These are phyloP conservation scores for Nylanderia fulva DNA, from an alignment of 1,140 invertebrate species.

Conservation along the genomic window DNA sequence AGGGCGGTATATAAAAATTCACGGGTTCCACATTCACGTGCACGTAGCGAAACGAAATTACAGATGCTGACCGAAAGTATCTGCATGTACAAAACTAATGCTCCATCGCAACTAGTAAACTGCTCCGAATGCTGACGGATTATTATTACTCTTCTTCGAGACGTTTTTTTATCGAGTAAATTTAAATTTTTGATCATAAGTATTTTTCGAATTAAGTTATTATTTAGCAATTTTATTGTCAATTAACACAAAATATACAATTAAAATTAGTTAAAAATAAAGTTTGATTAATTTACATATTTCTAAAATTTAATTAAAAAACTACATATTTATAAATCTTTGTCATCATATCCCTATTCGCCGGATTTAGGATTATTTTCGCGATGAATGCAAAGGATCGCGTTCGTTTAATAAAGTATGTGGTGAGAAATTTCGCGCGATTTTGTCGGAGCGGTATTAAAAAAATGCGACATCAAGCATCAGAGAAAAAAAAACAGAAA, in stretches of 20 bases:
- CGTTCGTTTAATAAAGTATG: neutral
- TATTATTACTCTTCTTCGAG: neutral
- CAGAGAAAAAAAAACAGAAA: neutral
- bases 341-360: neutral
- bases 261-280: neutral
- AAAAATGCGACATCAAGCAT: conserved; percentile 60
- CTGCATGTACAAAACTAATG: neutral
- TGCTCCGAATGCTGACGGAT: neutral
- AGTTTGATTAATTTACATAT: neutral
- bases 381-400: neutral
- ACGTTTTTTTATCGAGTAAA: neutral
- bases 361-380: conserved; percentile 29
- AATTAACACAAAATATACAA: neutral
- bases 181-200: neutral
- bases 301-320: neutral
- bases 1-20: conserved; percentile 13
- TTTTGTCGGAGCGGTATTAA: conserved; percentile 49
- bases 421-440: conserved; percentile 55
- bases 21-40: conserved; percentile 51
- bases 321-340: neutral
- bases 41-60: conserved; percentile 57
- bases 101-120: neutral
- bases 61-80: conserved; percentile 36
- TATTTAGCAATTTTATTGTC: neutral
- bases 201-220: neutral